Evolutionary conservation across 2,797 vertebrate genomes (phyloP).

Genomic region (Myotis vivesi): DNA sequence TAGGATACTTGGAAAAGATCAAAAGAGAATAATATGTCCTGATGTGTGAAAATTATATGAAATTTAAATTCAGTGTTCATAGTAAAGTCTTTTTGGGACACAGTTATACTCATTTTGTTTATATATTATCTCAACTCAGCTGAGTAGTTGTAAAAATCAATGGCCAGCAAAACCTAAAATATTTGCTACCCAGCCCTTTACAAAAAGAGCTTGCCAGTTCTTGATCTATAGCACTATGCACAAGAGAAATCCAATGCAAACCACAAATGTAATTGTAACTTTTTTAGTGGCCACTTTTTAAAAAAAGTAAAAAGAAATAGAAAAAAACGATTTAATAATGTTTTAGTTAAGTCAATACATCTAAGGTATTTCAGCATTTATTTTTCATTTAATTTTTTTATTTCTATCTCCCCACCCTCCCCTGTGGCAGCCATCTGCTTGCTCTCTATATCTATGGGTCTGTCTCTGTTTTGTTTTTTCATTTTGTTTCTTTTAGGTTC

Average conservation of each 20-base stretch:
- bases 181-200: not conserved
- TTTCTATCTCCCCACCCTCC: not conserved
- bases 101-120: not conserved
- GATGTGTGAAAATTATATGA: not conserved
- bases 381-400: not conserved
- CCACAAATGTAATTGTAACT: not conserved
- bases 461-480: not conserved
- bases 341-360: not conserved
- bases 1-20: not conserved
- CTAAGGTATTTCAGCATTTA: not conserved
- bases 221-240: not conserved
- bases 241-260: not conserved
- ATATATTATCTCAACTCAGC: not conserved
- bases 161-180: not conserved
- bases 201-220: not conserved
- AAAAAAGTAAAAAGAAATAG: not conserved
- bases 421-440: no score
- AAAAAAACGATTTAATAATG: not conserved
- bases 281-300: not conserved
- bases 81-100: not conserved
- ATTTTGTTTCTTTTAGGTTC: not conserved
- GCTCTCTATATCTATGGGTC: not conserved
- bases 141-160: not conserved
- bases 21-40: not conserved
- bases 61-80: not conserved